Evolutionary conservation across 2,113 vertebrate genomes (phyloP), one percentile per base, ranked within the genome.

Genomic region (Pyrgilauda ruficollis): DNA sequence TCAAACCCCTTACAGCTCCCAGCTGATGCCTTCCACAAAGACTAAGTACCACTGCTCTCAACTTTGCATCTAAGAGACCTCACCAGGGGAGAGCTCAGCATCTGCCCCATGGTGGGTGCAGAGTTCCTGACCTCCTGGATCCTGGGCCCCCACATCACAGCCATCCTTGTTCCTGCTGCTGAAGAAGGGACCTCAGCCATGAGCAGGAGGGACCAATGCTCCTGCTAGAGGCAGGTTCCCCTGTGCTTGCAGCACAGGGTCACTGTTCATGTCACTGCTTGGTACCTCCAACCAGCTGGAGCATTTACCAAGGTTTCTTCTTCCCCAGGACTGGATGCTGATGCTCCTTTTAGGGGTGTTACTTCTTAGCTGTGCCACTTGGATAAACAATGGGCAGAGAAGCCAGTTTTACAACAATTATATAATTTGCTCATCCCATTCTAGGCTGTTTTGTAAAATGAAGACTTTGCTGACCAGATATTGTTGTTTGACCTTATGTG

Each of bases 401-500:
- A 76, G 30, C 8, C 62, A 67, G 3, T 89, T 87, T 89, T 70
- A 66, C 19, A 81, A 20, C 52, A 67, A 17, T 41, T 5, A 67
- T 43, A 39, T 16, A 8, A 67, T 74, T 94, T 77, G 17, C 37
- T 80, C n/a, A 61, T 70, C 50, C 50, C 41, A 72, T 85, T 73
- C 28, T 67, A 69, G 79, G 44, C 27, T 55, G 21, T 49, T 92
- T 62, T 37, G 43, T 37, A 43, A 83, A 90, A 93, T 23, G 27
- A 77, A 90, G 35, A 70, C 61, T 93, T 94, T 75, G 31, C 64
- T 87, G 66, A 87, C 47, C 63, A 89, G 35, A 79, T 47, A 61
- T 22, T 58, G 49, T 28, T 77, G 44, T 66, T 81, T 94, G 89
- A 95, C 39, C 68, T 81, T 30, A 61, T 30, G 14, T 23, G 79